A percentile compares a stretch with the other conserved stretches of the same genome.
Conservation (phyloP, 2,888 invertebrate genomes). For the Bursaphelenchus okinawaensis region DNA sequence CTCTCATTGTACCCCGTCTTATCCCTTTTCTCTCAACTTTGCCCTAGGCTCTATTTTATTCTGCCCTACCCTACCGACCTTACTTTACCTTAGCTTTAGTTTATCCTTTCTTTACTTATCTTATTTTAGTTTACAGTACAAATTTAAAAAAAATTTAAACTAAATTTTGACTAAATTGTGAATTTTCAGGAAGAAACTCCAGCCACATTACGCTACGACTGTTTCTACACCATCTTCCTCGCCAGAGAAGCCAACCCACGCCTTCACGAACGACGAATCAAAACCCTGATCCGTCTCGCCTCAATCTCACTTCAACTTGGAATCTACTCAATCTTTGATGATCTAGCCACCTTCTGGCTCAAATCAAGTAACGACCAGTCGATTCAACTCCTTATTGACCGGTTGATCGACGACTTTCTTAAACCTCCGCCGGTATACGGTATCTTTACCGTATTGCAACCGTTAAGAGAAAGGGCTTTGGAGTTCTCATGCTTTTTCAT, state of each 20-base stretch:
- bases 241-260: neutral
- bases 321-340: constrained; percentile 8
- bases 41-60: no score
- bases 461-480: neutral
- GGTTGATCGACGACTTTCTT: constrained; percentile 5
- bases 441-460: neutral
- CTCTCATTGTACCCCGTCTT: no score
- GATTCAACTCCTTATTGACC: neutral
- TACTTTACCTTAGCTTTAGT: no score
- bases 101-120: no score
- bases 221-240: neutral
- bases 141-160: no score
- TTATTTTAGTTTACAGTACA: no score
- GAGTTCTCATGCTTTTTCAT: constrained; percentile 7
- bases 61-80: no score
- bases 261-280: neutral
- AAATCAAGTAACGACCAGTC: neutral
- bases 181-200: no score
- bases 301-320: neutral
- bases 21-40: no score
- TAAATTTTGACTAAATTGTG: no score
- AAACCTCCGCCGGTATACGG: neutral
- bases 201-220: constrained; percentile 9
- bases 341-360: neutral
- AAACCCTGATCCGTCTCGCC: neutral